These are phyloP conservation scores for Neuroterus valhalla DNA, from an alignment of 1,140 invertebrate species.

Conservation along the genomic window DNA sequence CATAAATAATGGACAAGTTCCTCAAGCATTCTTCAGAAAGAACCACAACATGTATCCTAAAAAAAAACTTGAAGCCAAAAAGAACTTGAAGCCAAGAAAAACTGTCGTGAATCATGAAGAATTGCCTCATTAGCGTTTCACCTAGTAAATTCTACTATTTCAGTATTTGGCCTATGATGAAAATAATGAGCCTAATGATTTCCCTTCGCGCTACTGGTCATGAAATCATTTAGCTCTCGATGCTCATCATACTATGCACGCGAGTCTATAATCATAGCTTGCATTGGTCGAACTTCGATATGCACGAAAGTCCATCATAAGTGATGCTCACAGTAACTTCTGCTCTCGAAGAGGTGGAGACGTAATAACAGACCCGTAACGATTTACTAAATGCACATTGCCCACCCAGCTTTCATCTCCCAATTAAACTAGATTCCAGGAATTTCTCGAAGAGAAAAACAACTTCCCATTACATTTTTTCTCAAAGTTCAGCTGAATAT, in stretches of 20 bases:
- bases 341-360: neutral
- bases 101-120: constrained; percentile 1
- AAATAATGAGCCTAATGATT: constrained; percentile 23
- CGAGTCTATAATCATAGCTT: constrained; percentile 24
- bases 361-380: constrained; percentile 24
- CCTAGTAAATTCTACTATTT: constrained; percentile 18
- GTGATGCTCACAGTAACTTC: constrained; percentile 13
- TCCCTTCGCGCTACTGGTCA: constrained; percentile 24
- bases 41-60: neutral
- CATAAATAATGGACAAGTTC: constrained; percentile 5
- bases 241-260: constrained; percentile 27
- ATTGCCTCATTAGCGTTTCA: constrained; percentile 22
- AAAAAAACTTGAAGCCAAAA: neutral
- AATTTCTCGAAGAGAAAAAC: neutral
- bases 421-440: constrained; percentile 12
- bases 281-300: constrained; percentile 25
- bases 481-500: neutral
- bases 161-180: constrained; percentile 26
- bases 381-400: constrained; percentile 17
- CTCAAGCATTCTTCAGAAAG: neutral
- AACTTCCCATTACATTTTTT: neutral
- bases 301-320: constrained; percentile 28
- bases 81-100: neutral
- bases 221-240: constrained; percentile 22
- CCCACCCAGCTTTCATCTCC: constrained; percentile 17